Evolutionary conservation across 2,888 invertebrate genomes (phyloP), one percentile per base, ranked within the genome.

Genomic region (Cotesia congregata): DNA sequence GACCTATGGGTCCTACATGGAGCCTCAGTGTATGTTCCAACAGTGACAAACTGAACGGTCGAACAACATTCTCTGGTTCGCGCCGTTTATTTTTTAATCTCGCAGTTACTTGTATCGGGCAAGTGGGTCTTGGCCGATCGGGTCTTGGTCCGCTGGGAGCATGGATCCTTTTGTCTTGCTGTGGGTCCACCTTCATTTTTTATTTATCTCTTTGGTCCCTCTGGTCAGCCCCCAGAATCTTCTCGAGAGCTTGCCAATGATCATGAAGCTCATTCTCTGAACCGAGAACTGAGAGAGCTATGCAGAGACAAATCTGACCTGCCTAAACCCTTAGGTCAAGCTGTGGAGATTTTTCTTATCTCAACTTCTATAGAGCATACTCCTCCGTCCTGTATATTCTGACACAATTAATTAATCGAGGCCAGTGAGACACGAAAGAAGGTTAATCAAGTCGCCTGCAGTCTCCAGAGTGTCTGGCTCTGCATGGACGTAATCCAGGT

Each of bases 41-140:
- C 78, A 82, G 83, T 86, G 86, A 86, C 86, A 86, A 86, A 86
- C 85, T 86, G 83, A 79, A 80, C 83, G 78, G 80, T 79, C 78
- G 83, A 82, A 85, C 86, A 86, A 83, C 84, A 86, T 86, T 86
- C 86, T 82, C 83, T 67, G 38, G 65, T 69, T 78, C 60, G 61
- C 75, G 61, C 40, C 70, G 67, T 76, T 59, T 70, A 67, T 15
- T 64, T 60, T 60, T 20, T 70, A 65, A n/a, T 68, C 17, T 68
- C 65, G 50, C 64, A 30, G 30, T 30, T 30, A 30, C 30, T 30
- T 30, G 30, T 30, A 30, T 69, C 67, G 15, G 60, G 59, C 77
- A 62, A 76, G n/a, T 50, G 6, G 20, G 39, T 67, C 75, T 70
- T 40, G 70, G 15, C 12, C 50, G 12, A 50, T 12, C 50, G 50